Percentiles rank a stretch among this genome's conserved stretches.
Conservation (phyloP, 2,888 invertebrate species). For the Marasmarcha lunaedactyla region DNA sequence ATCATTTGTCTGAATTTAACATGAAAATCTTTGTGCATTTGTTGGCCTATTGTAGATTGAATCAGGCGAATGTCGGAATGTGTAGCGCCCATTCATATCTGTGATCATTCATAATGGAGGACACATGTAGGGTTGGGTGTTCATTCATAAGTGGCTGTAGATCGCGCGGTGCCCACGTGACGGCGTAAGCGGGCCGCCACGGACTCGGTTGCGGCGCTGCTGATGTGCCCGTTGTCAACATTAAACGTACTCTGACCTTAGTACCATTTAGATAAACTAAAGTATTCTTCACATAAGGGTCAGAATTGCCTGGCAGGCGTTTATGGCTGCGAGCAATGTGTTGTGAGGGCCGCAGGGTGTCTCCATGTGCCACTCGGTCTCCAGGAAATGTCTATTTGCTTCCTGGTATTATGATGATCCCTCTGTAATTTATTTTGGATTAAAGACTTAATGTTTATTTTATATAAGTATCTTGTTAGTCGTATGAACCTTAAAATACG, state of each 20-base stretch:
- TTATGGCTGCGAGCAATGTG: constrained; percentile 1
- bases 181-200: constrained; percentile 32
- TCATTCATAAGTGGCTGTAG: constrained; percentile 39
- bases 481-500: too few species aligned
- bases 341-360: constrained; percentile 12
- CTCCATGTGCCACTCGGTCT: constrained; percentile 29
- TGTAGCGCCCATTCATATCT: constrained; percentile 1
- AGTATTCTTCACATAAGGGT: background rate
- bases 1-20: background rate
- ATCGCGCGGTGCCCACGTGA: constrained; percentile 21
- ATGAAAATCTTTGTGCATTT: background rate
- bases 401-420: constrained; percentile 32
- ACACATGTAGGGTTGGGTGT: constrained; percentile 26
- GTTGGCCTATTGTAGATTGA: too few species aligned
- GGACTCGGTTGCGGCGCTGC: constrained; percentile 34
- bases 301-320: background rate
- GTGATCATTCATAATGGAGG: constrained; percentile 39
- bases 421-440: constrained; percentile 15
- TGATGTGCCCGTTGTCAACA: constrained; percentile 27
- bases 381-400: constrained; percentile 39
- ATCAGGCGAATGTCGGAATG: background rate
- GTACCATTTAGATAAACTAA: background rate
- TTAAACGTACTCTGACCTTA: background rate
- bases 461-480: too few species aligned
- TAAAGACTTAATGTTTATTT: too few species aligned